Conservation (phyloP, 2,888 invertebrate species). For the Cartodere bifasciata region DNA sequence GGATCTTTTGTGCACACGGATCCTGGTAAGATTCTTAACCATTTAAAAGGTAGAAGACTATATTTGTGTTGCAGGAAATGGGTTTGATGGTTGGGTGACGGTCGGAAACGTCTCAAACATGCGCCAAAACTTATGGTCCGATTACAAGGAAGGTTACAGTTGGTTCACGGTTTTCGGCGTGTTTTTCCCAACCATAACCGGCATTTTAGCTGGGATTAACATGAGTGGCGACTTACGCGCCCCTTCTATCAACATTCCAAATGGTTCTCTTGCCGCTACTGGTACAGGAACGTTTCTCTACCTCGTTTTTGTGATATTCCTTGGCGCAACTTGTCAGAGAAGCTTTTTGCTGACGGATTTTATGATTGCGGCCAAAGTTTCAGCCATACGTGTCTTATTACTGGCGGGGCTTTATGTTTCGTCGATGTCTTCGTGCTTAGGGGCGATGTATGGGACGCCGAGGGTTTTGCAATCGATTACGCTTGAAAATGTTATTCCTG, state of each 20-base stretch:
- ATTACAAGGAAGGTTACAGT: constrained; percentile 65
- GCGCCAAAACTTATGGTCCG: constrained; percentile 66
- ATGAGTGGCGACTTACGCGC: constrained; percentile 95
- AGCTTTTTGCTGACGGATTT: constrained; percentile 61
- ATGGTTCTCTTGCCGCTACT: constrained; percentile 86
- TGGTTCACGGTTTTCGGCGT: constrained; percentile 97
- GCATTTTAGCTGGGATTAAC: constrained; percentile 93
- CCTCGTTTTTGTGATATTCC: constrained; percentile 75
- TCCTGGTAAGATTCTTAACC: constrained; percentile 42
- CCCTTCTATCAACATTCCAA: constrained; percentile 86
- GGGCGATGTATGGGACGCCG: constrained; percentile 93
- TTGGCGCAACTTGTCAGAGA: constrained; percentile 79
- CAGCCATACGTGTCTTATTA: constrained; percentile 67
- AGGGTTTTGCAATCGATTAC: constrained; percentile 91
- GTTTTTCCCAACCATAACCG: constrained; percentile 95
- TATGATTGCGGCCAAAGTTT: constrained; percentile 87
- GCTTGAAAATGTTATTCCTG: constrained; percentile 88
- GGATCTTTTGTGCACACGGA: constrained; percentile 76
- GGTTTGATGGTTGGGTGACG: constrained; percentile 78
- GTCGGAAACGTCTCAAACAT: too few species aligned
- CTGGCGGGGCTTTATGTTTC: constrained; percentile 90
- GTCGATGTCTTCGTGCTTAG: constrained; percentile 90
- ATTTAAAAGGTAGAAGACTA: constrained; percentile 2
- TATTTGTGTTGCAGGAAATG: constrained; percentile 44
- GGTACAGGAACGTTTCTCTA: constrained; percentile 82